Base-by-base conservation (phyloP, 2,113 vertebrate genomes). In the Strigops habroptila region DNA sequence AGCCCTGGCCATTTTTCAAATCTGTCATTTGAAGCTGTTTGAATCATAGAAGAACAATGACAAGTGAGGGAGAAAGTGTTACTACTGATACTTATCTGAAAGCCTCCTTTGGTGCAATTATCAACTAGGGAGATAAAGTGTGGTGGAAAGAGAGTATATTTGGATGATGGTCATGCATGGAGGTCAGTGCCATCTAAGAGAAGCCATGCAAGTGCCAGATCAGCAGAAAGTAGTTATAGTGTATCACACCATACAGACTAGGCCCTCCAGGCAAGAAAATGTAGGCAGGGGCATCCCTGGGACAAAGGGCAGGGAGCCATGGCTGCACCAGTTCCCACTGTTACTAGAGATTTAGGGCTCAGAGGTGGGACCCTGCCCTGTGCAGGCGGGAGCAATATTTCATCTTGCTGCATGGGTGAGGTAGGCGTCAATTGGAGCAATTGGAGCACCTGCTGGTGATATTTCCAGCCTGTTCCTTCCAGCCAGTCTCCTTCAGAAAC, bases 81-180 rank as follows among this genome's bases (percentile, higher is more conserved):
- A 81, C 76, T 91, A 62, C 77, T 59, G 91, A 51, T 93, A 73
- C 39, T 86, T 96, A 94, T 94, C 91, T 9, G 1, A 86, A 63
- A 94, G 70, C 63, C 95, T 96, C 76, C 87, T 96, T 96, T 82
- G 83, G 85, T 81, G 82, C 93, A 96, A 95, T 96, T 97, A 93
- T 31, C 7, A 49, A 37, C 62, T 55, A 30, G 48, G 57, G 43
- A 95, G 84, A 92, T 92, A 87, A 86, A 93, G 21, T 79, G 43
- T 33, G 35, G 41, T 88, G 70, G 48, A 69, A 37, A 84, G 46
- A 84, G 43, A 37, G 15, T 24, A 35, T 73, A 52, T 79, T 74
- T 89, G 76, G 73, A 75, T 87, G 80, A 84, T 0, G 0, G 49
- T 84, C 71, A 82, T 43, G 39, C 39, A 5, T 5, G 23, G 62